A percentile compares a stretch with the other conserved stretches of the same genome.
These are phyloP conservation scores for Pachyseris speciosa DNA, from an alignment of 64 coral and sea anemone species.

Conservation along the genomic window DNA sequence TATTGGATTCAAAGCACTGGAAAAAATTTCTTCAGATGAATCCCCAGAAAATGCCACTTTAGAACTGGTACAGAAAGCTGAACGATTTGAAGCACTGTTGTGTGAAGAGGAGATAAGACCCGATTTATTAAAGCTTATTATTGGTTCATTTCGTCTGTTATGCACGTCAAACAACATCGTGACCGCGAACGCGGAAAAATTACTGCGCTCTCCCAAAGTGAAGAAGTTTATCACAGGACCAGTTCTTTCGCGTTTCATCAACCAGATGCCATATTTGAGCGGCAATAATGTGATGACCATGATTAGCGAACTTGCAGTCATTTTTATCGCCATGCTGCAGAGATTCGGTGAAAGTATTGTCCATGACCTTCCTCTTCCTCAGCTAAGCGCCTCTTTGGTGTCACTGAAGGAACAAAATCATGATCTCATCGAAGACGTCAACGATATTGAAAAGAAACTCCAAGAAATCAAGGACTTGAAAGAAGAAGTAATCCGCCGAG, in stretches of 20 bases:
- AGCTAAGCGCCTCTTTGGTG: neutral
- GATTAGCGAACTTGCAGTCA: neutral
- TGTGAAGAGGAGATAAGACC: neutral
- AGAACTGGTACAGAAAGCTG: neutral
- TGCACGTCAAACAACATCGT: neutral
- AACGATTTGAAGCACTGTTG: conserved; percentile 22
- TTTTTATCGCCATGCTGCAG: conserved; percentile 19
- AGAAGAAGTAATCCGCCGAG: neutral
- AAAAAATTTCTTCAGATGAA: neutral
- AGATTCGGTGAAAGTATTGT: neutral
- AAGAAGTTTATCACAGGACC: neutral
- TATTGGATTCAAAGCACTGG: conserved; percentile 23
- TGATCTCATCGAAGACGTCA: neutral
- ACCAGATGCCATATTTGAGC: neutral
- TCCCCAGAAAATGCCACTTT: conserved; percentile 27
- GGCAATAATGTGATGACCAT: neutral
- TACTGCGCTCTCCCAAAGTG: neutral
- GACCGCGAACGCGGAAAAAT: neutral
- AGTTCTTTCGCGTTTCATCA: conserved; percentile 23
- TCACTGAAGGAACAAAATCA: neutral
- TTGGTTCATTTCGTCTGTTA: neutral
- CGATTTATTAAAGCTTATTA: conserved; percentile 26
- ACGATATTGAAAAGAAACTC: conserved; percentile 3
- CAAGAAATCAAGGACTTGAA: neutral
- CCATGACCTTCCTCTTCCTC: neutral